Evolutionary conservation across 2,888 invertebrate species (phyloP), one percentile per base, ranked within the genome.

Genomic region (Lasius platythorax): DNA sequence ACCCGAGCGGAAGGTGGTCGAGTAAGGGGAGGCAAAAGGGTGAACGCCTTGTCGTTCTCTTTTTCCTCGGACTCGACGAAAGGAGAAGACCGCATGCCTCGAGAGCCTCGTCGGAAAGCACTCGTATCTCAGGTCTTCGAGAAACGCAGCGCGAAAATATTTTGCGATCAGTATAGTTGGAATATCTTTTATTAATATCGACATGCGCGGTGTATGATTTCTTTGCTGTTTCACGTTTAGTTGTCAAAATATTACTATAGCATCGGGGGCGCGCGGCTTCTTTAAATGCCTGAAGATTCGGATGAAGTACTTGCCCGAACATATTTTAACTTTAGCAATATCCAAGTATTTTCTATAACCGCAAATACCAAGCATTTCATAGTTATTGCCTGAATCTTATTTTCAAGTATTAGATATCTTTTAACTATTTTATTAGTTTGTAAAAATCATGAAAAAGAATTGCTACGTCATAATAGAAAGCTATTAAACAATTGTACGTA

Each of bases 61-160:
- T 78, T 76, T 82, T 82, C 64, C 70, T 82, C 78, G 72, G 79
- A 72, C 79, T 30, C 23, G 46, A 23, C 23, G 43, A 61, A 37
- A 61, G 73, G 37, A 79, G 58, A 43, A 79, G 72, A 33, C 70
- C 73, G 56, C 82, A 61, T 63, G 53, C 82, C 50, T 89, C 87
- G 66, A 87, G 87, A 88, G 79, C 79, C 79, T 67, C 79, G 33
- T 72, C 46, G 78, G 37, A 83, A 82, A 82, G 79, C 73, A 58
- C 63, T 88, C 43, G n/a, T 73, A 33, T 40, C 12, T 61, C 28
- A 28, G 56, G 56, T 70, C 78, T 68, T 64, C 46, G 56, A 50
- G 81, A 74, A 85, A 74, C 66, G 82, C 76, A 70, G 67, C 79
- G 46, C 18, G 72, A 79, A 79, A 79, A 72, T 79, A 79, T 72